Conservation (phyloP, 1,140 invertebrate genomes). For the Penaeus chinensis region DNA sequence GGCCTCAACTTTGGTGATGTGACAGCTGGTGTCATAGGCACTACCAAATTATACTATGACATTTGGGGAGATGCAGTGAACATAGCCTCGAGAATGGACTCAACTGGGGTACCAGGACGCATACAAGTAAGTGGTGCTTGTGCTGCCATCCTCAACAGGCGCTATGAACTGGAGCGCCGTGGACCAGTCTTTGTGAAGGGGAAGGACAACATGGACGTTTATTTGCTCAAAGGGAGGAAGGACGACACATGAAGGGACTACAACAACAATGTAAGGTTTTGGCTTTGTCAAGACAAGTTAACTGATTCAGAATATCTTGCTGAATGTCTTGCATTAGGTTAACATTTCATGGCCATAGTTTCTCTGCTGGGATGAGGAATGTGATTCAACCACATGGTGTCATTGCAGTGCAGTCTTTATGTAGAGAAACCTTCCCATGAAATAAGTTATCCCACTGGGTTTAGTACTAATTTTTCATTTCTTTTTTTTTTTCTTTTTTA, state of each 20-base stretch:
- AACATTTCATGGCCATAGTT: conserved; percentile 2
- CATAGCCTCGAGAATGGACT: conserved; percentile 96
- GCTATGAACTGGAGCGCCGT: conserved; percentile 83
- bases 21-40: conserved; percentile 95
- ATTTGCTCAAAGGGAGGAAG: conserved; percentile 71
- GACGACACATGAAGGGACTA: conserved; percentile 18
- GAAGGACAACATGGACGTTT: conserved; percentile 94
- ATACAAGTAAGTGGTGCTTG: conserved; percentile 88
- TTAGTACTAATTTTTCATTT: no score
- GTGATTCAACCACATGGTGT: no score
- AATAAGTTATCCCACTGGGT: no score
- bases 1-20: conserved; percentile 83
- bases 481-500: no score
- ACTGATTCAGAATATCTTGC: not conserved
- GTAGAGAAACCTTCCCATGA: no score
- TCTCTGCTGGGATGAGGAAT: no score
- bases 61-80: conserved; percentile 99
- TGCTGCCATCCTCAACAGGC: conserved; percentile 74
- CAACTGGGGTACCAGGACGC: conserved; percentile 84
- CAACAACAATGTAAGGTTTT: not conserved
- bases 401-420: no score
- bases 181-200: conserved; percentile 94
- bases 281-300: not conserved
- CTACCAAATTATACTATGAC: conserved; percentile 95
- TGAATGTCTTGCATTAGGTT: not conserved